These are phyloP conservation scores for Sebastes baramenuke DNA, from an alignment of 2,797 vertebrate genomes.

Conservation along the genomic window DNA sequence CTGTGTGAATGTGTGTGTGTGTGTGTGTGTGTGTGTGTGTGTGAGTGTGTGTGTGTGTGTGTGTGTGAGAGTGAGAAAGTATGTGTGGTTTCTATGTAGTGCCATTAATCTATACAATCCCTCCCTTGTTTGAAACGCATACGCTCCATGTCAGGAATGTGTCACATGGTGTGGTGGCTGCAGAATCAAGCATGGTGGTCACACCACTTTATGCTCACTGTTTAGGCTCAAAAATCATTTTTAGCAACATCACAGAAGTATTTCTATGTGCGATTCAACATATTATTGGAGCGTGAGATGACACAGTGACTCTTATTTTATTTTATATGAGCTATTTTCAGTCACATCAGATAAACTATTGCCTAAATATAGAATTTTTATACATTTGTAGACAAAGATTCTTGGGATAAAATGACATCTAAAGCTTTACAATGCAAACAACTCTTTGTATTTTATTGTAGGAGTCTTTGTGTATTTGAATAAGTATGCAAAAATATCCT, in stretches of 20 bases:
- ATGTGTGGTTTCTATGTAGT: slow-evolving; percentile 6
- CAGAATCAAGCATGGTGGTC: slow-evolving; percentile 6
- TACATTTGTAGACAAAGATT: not conserved
- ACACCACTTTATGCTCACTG: not conserved
- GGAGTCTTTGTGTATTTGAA: not conserved
- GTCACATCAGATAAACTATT: not conserved
- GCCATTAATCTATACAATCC: slow-evolving; percentile 48
- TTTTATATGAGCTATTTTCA: not conserved
- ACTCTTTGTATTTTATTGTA: not conserved
- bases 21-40: not conserved
- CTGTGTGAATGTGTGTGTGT: slow-evolving; percentile 11
- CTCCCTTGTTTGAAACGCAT: slow-evolving; percentile 52
- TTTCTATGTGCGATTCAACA: not conserved
- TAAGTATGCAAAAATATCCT: not conserved
- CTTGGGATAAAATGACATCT: not conserved
- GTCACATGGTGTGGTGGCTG: slow-evolving; percentile 61
- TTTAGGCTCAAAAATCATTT: not conserved
- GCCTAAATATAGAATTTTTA: not conserved
- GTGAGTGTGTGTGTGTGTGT: not conserved
- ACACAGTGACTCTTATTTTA: not conserved
- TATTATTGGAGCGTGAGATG: not conserved
- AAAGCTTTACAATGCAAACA: not conserved
- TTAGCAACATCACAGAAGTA: not conserved
- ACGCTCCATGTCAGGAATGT: slow-evolving; percentile 51
- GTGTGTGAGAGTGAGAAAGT: not conserved